These are phyloP conservation scores for Vireo griseus DNA, from an alignment of 2,797 vertebrate genomes.

Conservation along the genomic window DNA sequence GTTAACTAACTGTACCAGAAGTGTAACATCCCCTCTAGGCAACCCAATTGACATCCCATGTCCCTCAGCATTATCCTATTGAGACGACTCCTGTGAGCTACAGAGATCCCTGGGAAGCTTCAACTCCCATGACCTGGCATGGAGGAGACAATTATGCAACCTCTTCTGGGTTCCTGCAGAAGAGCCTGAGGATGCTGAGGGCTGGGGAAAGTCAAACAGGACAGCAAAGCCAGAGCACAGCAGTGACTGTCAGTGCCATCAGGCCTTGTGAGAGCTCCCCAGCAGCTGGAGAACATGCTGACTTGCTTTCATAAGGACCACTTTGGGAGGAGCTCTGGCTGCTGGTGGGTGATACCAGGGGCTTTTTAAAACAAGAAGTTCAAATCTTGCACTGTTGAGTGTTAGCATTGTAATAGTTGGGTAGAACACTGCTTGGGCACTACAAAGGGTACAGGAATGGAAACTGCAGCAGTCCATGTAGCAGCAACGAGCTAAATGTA, in stretches of 20 bases:
- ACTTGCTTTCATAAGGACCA: background rate
- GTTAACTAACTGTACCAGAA: background rate
- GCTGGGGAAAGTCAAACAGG: background rate
- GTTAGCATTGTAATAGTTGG: background rate
- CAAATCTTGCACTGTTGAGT: background rate
- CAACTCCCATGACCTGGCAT: background rate
- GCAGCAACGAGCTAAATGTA: background rate
- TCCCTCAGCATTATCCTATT: background rate
- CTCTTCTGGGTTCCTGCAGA: background rate
- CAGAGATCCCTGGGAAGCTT: background rate
- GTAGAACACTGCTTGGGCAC: background rate
- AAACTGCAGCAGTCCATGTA: background rate
- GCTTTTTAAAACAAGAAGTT: background rate
- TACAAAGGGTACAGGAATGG: background rate
- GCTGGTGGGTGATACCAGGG: fast-evolving
- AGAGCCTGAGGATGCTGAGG: background rate
- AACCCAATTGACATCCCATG: fast-evolving
- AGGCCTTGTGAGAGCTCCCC: background rate
- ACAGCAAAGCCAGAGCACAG: background rate
- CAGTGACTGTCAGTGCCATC: background rate
- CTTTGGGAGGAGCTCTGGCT: background rate
- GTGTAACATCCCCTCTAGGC: background rate
- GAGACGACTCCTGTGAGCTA: background rate
- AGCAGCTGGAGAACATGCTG: background rate
- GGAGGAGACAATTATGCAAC: background rate